A percentile compares a stretch with the other conserved stretches of the same genome.
phyloP scores from a whole-genome alignment of 2,888 invertebrate species.

The Ptilodon capucinus region DNA sequence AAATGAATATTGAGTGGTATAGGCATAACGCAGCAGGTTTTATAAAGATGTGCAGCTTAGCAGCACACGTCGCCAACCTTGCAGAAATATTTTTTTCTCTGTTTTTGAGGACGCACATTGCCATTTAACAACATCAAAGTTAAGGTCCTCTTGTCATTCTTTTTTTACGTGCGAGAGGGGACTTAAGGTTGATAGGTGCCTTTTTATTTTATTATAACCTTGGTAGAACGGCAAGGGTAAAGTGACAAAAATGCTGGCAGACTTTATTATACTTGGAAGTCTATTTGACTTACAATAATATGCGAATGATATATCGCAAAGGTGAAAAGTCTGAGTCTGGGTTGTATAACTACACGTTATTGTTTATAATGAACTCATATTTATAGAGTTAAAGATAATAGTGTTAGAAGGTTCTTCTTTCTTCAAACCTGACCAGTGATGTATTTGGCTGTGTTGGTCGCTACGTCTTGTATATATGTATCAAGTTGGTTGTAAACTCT shows the following conservation, averaged over 20 bases:
- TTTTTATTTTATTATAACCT: conserved; percentile 31
- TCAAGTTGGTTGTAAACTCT: too few species aligned
- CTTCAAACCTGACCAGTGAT: too few species aligned
- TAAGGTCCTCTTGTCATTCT: conserved; percentile 51
- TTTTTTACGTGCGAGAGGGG: conserved; percentile 39
- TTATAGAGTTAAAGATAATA: too few species aligned
- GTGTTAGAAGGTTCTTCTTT: too few species aligned
- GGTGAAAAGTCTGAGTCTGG: neutral
- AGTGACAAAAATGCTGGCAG: neutral
- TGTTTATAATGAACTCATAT: too few species aligned
- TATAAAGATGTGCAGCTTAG: conserved; percentile 32
- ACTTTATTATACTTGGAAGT: neutral
- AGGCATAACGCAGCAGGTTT: conserved; percentile 12
- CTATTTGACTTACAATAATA: neutral
- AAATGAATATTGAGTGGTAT: conserved; percentile 4
- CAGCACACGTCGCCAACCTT: conserved; percentile 54
- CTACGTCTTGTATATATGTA: too few species aligned
- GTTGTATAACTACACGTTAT: too few species aligned
- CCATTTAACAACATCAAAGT: conserved; percentile 64
- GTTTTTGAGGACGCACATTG: conserved; percentile 62
- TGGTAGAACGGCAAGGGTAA: conserved; percentile 26
- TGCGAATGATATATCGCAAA: neutral
- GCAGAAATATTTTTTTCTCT: conserved; percentile 50
- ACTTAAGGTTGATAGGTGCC: conserved; percentile 22
- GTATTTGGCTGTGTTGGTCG: too few species aligned